These are phyloP conservation scores for Equus przewalskii DNA, from an alignment of 2,113 vertebrate species.

Conservation along the genomic window DNA sequence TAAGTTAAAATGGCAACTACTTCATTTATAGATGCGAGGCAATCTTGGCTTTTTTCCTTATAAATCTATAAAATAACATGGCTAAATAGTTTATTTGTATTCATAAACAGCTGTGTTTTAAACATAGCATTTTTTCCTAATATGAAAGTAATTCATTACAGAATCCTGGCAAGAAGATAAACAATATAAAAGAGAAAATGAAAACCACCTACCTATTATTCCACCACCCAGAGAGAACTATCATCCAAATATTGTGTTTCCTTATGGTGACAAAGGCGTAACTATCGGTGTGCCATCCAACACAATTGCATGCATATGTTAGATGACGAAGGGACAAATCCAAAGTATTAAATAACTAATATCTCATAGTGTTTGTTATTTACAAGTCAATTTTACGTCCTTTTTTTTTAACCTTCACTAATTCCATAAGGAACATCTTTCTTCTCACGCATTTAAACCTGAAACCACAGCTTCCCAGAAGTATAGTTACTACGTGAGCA, in stretches of 20 bases:
- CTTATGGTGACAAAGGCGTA: background rate
- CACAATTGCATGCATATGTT: background rate
- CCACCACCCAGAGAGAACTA: background rate
- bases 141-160: conserved; percentile 1
- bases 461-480: background rate
- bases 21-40: background rate
- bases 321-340: background rate
- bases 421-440: background rate
- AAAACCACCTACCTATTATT: background rate
- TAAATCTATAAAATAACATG: background rate
- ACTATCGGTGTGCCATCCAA: background rate
- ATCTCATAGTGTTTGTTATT: background rate
- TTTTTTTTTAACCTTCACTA: background rate
- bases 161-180: background rate
- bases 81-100: conserved; percentile 9
- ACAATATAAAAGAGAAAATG: conserved; percentile 11
- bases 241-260: background rate
- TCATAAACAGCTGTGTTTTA: background rate
- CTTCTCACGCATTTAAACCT: background rate
- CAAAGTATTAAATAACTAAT: background rate
- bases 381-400: background rate
- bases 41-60: background rate
- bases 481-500: background rate
- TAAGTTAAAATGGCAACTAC: background rate
- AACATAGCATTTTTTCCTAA: background rate